Conservation (phyloP, 2,113 vertebrate species). For the Falco punctatus region DNA sequence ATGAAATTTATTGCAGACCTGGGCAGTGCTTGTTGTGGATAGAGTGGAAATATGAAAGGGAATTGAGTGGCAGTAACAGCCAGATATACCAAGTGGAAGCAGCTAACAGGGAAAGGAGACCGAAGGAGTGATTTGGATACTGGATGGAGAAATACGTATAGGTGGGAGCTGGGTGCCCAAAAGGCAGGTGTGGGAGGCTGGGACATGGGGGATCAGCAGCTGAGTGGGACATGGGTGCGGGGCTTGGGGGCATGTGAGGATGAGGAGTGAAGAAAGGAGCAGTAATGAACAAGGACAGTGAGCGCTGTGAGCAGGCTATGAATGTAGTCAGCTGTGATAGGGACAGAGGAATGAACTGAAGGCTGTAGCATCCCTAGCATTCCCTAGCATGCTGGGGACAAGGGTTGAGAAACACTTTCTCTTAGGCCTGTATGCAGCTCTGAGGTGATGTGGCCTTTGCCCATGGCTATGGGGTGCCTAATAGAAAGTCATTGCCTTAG, state of each 20-base stretch:
- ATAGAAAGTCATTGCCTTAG: background rate
- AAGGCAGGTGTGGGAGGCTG: background rate
- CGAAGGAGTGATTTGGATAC: background rate
- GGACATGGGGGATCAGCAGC: background rate
- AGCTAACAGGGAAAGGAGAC: background rate
- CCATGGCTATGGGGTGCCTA: background rate
- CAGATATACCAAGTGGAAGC: background rate
- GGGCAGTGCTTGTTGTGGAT: background rate
- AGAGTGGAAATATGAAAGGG: constrained; percentile 34
- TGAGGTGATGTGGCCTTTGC: background rate
- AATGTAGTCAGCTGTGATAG: background rate
- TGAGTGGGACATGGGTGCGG: background rate
- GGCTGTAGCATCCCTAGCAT: background rate
- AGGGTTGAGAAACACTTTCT: background rate
- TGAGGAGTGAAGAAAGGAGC: background rate
- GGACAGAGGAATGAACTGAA: background rate
- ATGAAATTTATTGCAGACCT: constrained; percentile 42
- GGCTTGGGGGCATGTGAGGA: background rate
- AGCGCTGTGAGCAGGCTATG: background rate
- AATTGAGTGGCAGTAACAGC: constrained; percentile 23
- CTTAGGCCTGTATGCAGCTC: background rate
- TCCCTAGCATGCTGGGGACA: background rate
- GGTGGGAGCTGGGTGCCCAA: background rate
- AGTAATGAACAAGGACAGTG: background rate
- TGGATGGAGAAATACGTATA: background rate